Evolutionary conservation across 2,888 invertebrate genomes (phyloP).

Genomic region (Colletes collaris): DNA sequence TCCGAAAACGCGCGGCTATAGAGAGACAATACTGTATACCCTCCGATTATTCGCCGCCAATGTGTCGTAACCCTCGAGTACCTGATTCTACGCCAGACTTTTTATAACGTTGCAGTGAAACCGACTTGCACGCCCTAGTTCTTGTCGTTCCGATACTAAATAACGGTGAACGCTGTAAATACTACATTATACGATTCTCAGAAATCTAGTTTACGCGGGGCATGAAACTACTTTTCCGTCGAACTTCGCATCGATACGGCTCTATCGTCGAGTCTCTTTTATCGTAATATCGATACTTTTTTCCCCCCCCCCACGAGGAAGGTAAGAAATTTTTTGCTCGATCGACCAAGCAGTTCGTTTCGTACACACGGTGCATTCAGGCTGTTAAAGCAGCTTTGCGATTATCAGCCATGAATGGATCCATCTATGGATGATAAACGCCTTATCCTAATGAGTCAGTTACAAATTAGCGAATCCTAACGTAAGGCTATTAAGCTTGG

Average conservation of each 20-base stretch:
- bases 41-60: too few relatives aligned
- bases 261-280: neutral
- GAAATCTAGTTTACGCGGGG: neutral
- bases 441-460: constrained; percentile 19
- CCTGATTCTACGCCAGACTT: neutral
- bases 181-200: neutral
- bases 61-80: too few relatives aligned
- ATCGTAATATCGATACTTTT: neutral
- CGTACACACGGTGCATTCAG: neutral
- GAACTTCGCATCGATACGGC: neutral
- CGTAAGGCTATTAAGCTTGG: constrained; percentile 41
- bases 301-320: too few relatives aligned
- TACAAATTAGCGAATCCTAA: constrained; percentile 43
- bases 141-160: neutral
- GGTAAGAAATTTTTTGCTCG: too few relatives aligned
- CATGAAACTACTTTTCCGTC: neutral
- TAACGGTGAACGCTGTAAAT: constrained; percentile 12
- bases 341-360: too few relatives aligned
- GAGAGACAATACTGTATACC: too few relatives aligned
- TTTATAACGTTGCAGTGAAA: constrained; percentile 10
- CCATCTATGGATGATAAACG: constrained; percentile 4
- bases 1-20: too few relatives aligned
- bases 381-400: neutral
- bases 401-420: neutral
- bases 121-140: constrained; percentile 16